Base-by-base conservation (phyloP, 2,888 invertebrate species). In the Drosophila percnosoma region DNA sequence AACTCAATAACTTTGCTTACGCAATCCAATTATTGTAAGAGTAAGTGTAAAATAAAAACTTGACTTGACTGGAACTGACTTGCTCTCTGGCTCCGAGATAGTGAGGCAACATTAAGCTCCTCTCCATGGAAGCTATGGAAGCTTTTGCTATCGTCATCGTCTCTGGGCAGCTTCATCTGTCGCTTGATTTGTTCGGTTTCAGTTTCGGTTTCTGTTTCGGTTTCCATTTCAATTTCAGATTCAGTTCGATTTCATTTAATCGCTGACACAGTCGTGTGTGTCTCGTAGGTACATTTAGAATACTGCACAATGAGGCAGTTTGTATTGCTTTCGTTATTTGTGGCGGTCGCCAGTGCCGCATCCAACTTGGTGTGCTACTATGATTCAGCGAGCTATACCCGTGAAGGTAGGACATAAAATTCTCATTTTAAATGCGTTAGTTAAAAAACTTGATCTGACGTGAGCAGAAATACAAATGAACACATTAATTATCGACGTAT, bases 291-390 rank as follows among this genome's bases (percentile, higher is more conserved):
- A 27, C 21, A 53, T 53, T 65, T 31, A 11, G 15, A 21, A 31
- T 24, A 27, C n/a, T 52, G 15, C 63, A 76, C n/a, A 55, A 89
- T 89, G 89, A 80, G 70, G 55, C 31, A 74, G 49, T 77, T 86
- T 51, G 57, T 88, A 55, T 77, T 85, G 70, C 71, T 90, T 57
- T 75, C 85, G 45, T 55, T 83, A 33, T 74, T 82, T 64, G 82
- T 73, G 61, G 75, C 75, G 10, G 57, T 67, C 54, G 75, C 73
- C 33, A 82, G 81, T 70, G 80, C 83, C 48, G 76, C 87, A 27
- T 83, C 88, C 27, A 91, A 91, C 69, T 69, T 93, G 55, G 79
- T 93, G n/a, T 93, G 93, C 71, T 91, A 88, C 38, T 93, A 92
- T 71, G 91, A 93, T 80, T 92, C 92, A 57, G 73, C 83, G 2